These are phyloP conservation scores for Aphelinus certus DNA, from an alignment of 1,140 invertebrate species.

Conservation along the genomic window DNA sequence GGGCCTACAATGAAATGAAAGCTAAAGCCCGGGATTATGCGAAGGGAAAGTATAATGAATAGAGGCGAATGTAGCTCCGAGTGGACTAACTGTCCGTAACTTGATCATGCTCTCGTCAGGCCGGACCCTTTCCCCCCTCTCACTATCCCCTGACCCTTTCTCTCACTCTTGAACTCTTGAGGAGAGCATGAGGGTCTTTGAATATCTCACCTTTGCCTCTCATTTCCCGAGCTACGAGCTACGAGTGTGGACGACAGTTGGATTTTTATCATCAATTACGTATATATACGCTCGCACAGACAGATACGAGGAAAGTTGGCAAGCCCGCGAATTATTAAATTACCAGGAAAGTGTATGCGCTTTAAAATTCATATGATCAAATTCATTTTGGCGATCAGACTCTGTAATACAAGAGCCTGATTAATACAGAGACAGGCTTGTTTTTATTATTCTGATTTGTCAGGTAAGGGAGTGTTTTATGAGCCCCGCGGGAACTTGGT, in stretches of 20 bases:
- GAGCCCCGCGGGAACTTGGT: not conserved
- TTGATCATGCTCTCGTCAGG: slow-evolving; percentile 24
- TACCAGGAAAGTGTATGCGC: slow-evolving; percentile 10
- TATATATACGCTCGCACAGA: not conserved
- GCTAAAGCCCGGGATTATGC: slow-evolving; percentile 9
- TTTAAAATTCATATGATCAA: slow-evolving; percentile 17
- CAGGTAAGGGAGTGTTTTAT: no score
- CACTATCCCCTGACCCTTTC: not conserved
- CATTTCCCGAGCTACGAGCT: not conserved
- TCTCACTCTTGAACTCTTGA: not conserved
- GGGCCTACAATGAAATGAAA: slow-evolving; percentile 19
- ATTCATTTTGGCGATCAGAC: not conserved
- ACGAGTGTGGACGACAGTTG: not conserved
- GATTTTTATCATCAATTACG: no score
- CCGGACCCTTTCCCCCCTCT: not conserved
- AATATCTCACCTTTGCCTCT: not conserved
- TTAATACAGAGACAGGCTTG: slow-evolving; percentile 2
- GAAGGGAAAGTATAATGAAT: slow-evolving; percentile 34
- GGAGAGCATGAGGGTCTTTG: not conserved
- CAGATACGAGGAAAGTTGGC: not conserved
- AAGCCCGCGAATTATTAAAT: slow-evolving; percentile 12
- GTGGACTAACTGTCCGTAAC: slow-evolving; percentile 31
- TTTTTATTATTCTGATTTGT: slow-evolving; percentile 19
- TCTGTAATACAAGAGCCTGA: slow-evolving; percentile 10
- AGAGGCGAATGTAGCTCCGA: slow-evolving; percentile 21